Evolutionary conservation across 2,888 invertebrate species (phyloP).

Genomic region (Dermolepida albohirtum): DNA sequence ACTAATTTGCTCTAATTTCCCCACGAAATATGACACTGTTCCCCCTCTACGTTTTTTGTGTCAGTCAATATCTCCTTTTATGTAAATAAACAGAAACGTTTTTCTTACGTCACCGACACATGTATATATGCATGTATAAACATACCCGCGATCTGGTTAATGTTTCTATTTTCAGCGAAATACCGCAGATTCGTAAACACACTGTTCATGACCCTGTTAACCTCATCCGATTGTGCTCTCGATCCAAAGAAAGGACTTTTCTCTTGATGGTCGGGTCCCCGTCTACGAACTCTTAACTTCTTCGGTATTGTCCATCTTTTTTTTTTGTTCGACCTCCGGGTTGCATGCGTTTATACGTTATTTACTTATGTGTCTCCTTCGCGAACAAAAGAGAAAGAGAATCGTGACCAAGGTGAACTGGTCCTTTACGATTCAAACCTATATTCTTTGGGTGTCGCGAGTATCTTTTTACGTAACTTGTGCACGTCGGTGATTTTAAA

Average conservation of each 20-base stretch:
- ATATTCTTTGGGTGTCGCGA: slow-evolving; percentile 15
- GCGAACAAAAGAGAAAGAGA: slow-evolving; percentile 11
- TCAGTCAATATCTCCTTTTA: slow-evolving; percentile 32
- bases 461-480: slow-evolving; percentile 29
- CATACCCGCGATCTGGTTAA: slow-evolving; percentile 30
- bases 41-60: slow-evolving; percentile 5
- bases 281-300: no score
- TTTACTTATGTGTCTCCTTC: no score
- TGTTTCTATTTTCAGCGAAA: slow-evolving; percentile 34
- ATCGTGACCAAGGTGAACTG: slow-evolving; percentile 35
- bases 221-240: not conserved
- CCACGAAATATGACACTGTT: not conserved
- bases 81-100: slow-evolving; percentile 32
- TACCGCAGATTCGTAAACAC: slow-evolving; percentile 19
- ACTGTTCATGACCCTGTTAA: slow-evolving; percentile 9
- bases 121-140: slow-evolving; percentile 14
- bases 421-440: slow-evolving; percentile 31
- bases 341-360: no score
- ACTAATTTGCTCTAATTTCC: no score
- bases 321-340: no score
- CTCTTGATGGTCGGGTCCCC: no score
- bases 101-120: slow-evolving; percentile 19
- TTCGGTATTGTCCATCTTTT: no score
- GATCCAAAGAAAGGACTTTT: no score
- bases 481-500: slow-evolving; percentile 30